These are phyloP conservation scores for Microchrysa polita DNA, from an alignment of 2,888 invertebrate species.

Conservation along the genomic window DNA sequence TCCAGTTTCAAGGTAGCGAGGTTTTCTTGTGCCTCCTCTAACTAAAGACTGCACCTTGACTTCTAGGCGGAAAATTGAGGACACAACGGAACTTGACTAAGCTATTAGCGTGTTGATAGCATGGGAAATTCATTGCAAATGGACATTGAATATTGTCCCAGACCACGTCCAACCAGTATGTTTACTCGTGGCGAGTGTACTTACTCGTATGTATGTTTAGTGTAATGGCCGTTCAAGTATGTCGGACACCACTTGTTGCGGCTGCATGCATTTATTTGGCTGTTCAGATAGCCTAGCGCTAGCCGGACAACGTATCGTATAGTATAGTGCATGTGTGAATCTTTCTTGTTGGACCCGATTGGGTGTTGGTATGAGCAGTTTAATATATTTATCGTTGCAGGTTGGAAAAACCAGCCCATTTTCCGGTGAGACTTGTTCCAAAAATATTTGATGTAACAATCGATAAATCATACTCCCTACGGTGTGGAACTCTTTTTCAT, in stretches of 20 bases:
- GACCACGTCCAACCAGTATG: conserved; percentile 25
- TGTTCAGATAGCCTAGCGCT: too few species aligned
- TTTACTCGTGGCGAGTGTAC: not conserved
- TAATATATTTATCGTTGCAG: too few species aligned
- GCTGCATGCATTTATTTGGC: not conserved
- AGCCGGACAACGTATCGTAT: too few species aligned
- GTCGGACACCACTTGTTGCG: not conserved
- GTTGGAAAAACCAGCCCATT: conserved; percentile 15
- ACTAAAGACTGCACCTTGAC: conserved; percentile 16
- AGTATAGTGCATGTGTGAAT: not conserved
- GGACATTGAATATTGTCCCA: conserved; percentile 31
- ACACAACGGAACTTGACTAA: conserved; percentile 48
- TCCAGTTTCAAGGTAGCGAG: conserved; percentile 10
- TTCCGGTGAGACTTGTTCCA: conserved; percentile 7
- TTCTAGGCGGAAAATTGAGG: conserved; percentile 47
- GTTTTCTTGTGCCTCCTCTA: not conserved
- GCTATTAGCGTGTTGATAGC: conserved; percentile 19
- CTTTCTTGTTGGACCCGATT: not conserved
- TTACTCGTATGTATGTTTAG: too few species aligned
- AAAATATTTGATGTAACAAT: conserved; percentile 5
- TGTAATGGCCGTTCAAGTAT: conserved; percentile 3
- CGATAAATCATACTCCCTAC: conserved; percentile 9
- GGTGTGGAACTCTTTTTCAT: not conserved
- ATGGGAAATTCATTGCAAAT: conserved; percentile 18
- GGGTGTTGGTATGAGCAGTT: not conserved